Base-by-base conservation (phyloP, 2,113 vertebrate genomes). In the Cheirogaleus medius region DNA sequence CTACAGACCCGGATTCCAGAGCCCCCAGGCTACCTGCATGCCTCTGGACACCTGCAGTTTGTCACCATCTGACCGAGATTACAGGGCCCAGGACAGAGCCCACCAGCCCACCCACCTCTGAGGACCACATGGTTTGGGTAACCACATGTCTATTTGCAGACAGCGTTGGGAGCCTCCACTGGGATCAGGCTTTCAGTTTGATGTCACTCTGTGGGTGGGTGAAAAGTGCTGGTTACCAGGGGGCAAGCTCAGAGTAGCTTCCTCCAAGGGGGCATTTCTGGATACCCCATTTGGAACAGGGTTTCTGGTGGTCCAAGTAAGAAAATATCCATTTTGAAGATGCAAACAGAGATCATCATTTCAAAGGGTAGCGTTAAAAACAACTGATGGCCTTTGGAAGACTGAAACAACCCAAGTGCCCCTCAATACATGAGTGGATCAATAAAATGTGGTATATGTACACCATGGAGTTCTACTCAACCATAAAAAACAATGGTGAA, bases 11-110 rank as follows among this genome's bases (percentile, higher is more conserved):
- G 0, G 25, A 39, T 8, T 37, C 69, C 34, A 37, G 54, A 78
- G 21, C 2, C 32, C 6, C 32, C 0, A 3, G 60, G 56, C 32
- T 64, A 21, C 21, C 7, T 32, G 29, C 64, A 14, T 0, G 0
- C 6, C 49, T 27, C 39, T 23, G 21, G 47, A 32, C 3, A 32
- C 23, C 13, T 85, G 44, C 17, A 10, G 2, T 15, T 10, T n/a
- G 15, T 60, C 49, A 20, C 74, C 10, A 3, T 17, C 81, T 87
- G 86, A 44, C 68, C 54, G 34, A 68, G 71, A 15, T 18, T 66
- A 23, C 4, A 81, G 52, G 5, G 11, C 42, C 23, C 37, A 18
- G 25, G 39, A 42, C 17, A 56, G 81, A 56, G 64, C 58, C 74
- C 32, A 20, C 10, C 13, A 4, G 0, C 9, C 10, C 47, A 47